Evolutionary conservation across 2,797 vertebrate genomes (phyloP).

Genomic region (Adrianichthys oophorus): DNA sequence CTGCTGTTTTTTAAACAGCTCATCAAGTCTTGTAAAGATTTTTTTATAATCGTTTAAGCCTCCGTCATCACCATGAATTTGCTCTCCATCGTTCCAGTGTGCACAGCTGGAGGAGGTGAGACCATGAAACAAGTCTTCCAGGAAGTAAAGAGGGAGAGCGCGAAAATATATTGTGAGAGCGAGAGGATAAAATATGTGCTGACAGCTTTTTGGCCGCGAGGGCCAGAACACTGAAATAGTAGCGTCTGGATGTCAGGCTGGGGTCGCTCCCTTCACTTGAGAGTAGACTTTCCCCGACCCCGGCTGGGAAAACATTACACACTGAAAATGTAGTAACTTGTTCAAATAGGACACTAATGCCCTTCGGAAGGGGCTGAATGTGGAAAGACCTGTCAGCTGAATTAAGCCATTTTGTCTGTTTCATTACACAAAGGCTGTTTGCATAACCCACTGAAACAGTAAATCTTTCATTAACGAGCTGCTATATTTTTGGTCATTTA

Average conservation of each 20-base stretch:
- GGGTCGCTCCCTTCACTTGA: conserved; percentile 59
- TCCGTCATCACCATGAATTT: conserved; percentile 9
- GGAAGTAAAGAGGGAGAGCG: conserved; percentile 32
- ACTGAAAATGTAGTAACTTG: conserved; percentile 36
- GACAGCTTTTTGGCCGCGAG: conserved; percentile 73
- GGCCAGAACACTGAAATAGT: conserved; percentile 67
- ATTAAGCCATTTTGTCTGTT: not conserved
- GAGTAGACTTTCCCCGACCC: conserved; percentile 62
- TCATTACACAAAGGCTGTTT: not conserved
- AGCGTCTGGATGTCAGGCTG: conserved; percentile 67
- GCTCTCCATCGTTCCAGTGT: conserved; percentile 12
- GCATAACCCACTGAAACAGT: not conserved
- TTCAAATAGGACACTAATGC: conserved; percentile 34
- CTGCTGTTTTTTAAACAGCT: too few relatives aligned
- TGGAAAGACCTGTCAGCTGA: not conserved
- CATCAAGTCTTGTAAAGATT: not conserved
- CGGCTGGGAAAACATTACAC: conserved; percentile 54
- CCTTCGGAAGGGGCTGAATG: conserved; percentile 4
- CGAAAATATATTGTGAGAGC: conserved; percentile 55
- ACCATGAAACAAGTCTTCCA: conserved; percentile 31
- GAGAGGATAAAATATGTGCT: conserved; percentile 71
- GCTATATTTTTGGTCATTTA: not conserved
- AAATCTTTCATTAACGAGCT: not conserved
- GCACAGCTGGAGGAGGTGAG: conserved; percentile 14
- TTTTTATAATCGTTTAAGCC: not conserved